Evolutionary conservation across 2,797 vertebrate species (phyloP).

Genomic region (Alfaro cultratus): DNA sequence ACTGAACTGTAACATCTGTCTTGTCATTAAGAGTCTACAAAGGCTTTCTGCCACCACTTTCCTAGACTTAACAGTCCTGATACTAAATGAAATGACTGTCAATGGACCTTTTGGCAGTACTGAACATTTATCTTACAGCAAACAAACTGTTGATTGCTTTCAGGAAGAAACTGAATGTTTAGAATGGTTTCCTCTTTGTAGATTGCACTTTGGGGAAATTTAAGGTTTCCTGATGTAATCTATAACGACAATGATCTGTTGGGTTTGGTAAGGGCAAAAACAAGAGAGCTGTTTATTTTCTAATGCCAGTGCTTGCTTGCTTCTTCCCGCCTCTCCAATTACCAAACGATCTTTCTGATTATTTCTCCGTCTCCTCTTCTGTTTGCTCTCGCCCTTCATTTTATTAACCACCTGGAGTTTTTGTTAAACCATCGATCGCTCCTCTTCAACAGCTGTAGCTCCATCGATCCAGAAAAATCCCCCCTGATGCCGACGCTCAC

Average conservation of each 20-base stretch:
- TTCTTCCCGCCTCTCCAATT: neutral
- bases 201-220: neutral
- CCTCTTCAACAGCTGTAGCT: neutral
- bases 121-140: neutral
- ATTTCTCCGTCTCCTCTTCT: neutral
- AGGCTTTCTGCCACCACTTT: neutral
- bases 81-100: neutral
- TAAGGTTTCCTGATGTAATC: neutral
- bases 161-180: neutral
- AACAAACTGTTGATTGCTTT: neutral
- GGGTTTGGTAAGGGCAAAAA: neutral
- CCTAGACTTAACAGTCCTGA: neutral
- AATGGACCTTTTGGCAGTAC: neutral
- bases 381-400: neutral
- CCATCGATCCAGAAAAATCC: slow-evolving; percentile 19
- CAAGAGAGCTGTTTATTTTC: neutral
- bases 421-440: slow-evolving; percentile 5
- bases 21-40: neutral
- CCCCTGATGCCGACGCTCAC: neutral
- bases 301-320: neutral
- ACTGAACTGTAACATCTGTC: neutral
- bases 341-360: neutral
- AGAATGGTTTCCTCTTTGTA: neutral
- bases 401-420: neutral
- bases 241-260: neutral